Evolutionary conservation across 2,888 invertebrate species (phyloP).

Genomic region (Ichneumoninae sp.): DNA sequence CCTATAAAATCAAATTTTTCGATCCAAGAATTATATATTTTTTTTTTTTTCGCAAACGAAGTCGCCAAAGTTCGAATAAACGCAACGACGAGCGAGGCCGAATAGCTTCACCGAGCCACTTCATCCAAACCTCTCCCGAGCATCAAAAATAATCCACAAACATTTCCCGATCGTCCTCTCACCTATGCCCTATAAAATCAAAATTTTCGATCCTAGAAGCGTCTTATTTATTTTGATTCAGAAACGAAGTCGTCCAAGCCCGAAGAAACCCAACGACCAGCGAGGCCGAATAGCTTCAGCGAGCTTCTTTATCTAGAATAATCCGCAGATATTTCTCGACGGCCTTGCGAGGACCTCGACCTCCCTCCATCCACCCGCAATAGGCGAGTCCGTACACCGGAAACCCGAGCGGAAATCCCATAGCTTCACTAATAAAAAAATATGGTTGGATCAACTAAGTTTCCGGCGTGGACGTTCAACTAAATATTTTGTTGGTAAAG

Average conservation of each 20-base stretch:
- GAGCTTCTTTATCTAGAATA: neutral
- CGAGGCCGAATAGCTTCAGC: too few species aligned
- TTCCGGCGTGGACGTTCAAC: too few species aligned
- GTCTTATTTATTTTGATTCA: conserved; percentile 3
- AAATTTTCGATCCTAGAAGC: too few species aligned
- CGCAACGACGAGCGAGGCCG: too few species aligned
- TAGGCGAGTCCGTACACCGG: neutral
- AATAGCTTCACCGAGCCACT: too few species aligned
- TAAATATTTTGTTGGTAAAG: too few species aligned
- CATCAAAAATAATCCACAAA: too few species aligned
- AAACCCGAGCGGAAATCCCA: neutral
- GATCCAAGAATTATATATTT: too few species aligned
- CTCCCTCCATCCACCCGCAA: neutral
- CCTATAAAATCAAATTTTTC: conserved; percentile 42
- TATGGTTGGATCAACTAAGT: too few species aligned
- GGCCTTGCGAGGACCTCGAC: conserved; percentile 19
- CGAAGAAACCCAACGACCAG: neutral
- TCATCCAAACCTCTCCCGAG: too few species aligned
- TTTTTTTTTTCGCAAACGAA: conserved; percentile 29
- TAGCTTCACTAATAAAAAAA: neutral
- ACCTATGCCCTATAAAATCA: conserved; percentile 58
- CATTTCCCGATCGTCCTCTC: neutral
- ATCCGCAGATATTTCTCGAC: neutral
- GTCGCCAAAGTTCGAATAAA: neutral
- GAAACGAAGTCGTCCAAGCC: neutral